Base-by-base conservation (phyloP, 2,888 invertebrate genomes). In the Nudaria mundana region DNA sequence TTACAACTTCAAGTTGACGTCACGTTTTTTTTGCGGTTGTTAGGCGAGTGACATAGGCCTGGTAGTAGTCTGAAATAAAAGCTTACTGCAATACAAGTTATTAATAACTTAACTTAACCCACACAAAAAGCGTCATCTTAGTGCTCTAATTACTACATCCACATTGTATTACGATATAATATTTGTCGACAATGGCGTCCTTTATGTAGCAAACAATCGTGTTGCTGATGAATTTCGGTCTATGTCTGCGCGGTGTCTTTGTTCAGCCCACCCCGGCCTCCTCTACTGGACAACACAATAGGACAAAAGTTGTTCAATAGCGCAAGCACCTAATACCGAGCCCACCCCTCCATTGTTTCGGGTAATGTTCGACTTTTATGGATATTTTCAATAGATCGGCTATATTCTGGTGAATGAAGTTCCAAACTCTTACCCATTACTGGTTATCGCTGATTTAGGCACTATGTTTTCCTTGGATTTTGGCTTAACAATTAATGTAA, bases 221-320 rank as follows among this genome's bases (percentile, higher is more conserved):
- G 83, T 85, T 79, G 84, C 86, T 87, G 87, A 88, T 87, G 87
- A 88, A 87, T 88, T 88, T 88, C 82, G 88, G 86, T 81, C 83
- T 85, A 84, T 85, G 86, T 86, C 86, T 85, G 80, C 72, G 73
- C 71, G 71, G 77, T 80, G 86, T 86, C 86, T 88, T 86, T 88
- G 87, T 86, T 71, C 77, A 70, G 56, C 67, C 72, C 82, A 80
- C 82, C 85, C 58, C 55, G 45, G 42, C 58, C 58, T 58, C 62
- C 86, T 81, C 77, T 73, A 78, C 76, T 83, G 87, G 87, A 84
- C 87, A 82, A 86, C 76, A 83, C 86, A 88, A 87, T 85, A 79
- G 87, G 80, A 86, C 87, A 83, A 85, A 88, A 88, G 84, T 88
- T 87, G 85, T 85, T 87, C 82, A 87, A 87, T 86, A 78, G 80